These are phyloP conservation scores for Apodemia zela DNA, from an alignment of 2,888 invertebrate species.

Conservation along the genomic window DNA sequence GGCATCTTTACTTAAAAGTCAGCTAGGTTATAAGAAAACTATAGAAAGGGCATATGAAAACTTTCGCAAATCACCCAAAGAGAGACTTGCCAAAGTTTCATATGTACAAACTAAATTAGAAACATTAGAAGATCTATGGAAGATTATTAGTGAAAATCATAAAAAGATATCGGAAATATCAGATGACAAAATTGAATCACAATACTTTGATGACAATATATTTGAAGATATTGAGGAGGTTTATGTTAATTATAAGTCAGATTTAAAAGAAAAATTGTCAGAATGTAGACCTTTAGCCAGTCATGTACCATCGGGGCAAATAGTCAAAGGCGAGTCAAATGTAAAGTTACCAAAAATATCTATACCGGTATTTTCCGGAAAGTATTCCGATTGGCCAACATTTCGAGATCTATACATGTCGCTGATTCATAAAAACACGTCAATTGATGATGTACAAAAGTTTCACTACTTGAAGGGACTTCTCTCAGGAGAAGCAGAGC, in stretches of 20 bases:
- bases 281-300: not conserved
- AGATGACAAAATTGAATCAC: slow-evolving; percentile 15
- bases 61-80: slow-evolving; percentile 12
- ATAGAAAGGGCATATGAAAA: slow-evolving; percentile 16
- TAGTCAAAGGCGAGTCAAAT: not conserved
- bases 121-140: slow-evolving; percentile 16
- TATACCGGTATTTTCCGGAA: slow-evolving; percentile 5
- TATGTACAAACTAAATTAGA: slow-evolving; percentile 15
- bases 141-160: slow-evolving; percentile 16
- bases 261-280: slow-evolving; percentile 4
- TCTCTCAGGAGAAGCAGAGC: slow-evolving; percentile 34
- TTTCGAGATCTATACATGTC: not conserved
- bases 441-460: not conserved
- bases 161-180: slow-evolving; percentile 6
- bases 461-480: slow-evolving; percentile 31
- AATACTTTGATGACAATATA: slow-evolving; percentile 9
- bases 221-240: slow-evolving; percentile 13
- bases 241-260: slow-evolving; percentile 16
- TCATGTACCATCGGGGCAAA: not conserved
- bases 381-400: slow-evolving; percentile 4
- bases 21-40: slow-evolving; percentile 2
- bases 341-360: slow-evolving; percentile 15
- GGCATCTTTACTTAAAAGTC: slow-evolving; percentile 8
- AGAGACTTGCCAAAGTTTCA: slow-evolving; percentile 7
- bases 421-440: not conserved